Percentiles rank a stretch among this genome's conserved stretches.
Conservation (phyloP, 2,797 vertebrate genomes). For the Halcyon leucocephala region DNA sequence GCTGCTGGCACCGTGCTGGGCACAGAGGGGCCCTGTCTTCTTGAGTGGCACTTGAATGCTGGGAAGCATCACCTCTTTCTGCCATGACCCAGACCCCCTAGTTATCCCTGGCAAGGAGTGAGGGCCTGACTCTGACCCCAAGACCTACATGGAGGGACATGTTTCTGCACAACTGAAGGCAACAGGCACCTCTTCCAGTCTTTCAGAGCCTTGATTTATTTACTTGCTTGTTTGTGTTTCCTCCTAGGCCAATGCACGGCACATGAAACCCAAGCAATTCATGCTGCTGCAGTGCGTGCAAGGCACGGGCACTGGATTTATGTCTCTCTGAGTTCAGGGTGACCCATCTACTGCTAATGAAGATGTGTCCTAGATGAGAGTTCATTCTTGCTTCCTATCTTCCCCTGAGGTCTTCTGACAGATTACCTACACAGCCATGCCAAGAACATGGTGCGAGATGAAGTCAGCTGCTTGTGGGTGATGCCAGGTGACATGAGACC, state of each 20-base stretch:
- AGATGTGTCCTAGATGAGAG: neutral
- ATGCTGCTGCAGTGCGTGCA: neutral
- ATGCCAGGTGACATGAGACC: neutral
- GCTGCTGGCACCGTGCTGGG: neutral
- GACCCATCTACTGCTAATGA: neutral
- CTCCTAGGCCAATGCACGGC: neutral
- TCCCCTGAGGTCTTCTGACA: neutral
- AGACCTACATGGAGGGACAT: neutral
- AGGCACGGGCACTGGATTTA: neutral
- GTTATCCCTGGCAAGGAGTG: neutral
- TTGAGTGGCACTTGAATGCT: slow-evolving; percentile 49
- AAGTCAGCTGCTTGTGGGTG: neutral
- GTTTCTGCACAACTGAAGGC: slow-evolving; percentile 26
- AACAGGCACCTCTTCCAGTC: neutral
- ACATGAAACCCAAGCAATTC: neutral
- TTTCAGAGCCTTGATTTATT: slow-evolving; percentile 29
- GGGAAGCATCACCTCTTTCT: neutral
- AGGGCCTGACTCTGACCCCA: neutral
- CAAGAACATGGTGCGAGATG: neutral
- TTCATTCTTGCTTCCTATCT: neutral
- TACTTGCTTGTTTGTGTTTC: slow-evolving; percentile 30
- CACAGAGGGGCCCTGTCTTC: neutral
- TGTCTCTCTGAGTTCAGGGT: neutral
- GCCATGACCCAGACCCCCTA: neutral
- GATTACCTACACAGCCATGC: neutral